Percentiles rank a stretch among this genome's conserved stretches.
These are phyloP conservation scores for Mastacembelus armatus DNA, from an alignment of 2,797 vertebrate species.

Conservation along the genomic window DNA sequence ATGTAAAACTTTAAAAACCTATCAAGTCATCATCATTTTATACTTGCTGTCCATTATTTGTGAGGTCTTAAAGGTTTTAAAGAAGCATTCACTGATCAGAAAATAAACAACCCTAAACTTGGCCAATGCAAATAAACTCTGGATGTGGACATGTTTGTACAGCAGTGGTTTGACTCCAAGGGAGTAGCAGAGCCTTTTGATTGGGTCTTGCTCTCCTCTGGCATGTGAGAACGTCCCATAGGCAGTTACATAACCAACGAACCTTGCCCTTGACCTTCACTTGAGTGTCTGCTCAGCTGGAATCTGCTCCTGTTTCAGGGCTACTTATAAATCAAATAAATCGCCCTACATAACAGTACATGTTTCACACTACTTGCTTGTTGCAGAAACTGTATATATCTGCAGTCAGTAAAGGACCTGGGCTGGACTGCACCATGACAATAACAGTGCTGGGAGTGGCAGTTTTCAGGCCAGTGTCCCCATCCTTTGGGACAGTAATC, in stretches of 20 bases:
- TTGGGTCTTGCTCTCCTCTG: slow-evolving; percentile 55
- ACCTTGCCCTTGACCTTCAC: slow-evolving; percentile 60
- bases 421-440: slow-evolving; percentile 59
- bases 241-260: slow-evolving; percentile 72
- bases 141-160: slow-evolving; percentile 70
- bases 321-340: slow-evolving; percentile 47
- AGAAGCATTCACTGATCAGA: slow-evolving; percentile 41
- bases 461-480: slow-evolving; percentile 68
- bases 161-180: slow-evolving; percentile 65
- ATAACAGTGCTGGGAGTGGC: slow-evolving; percentile 76
- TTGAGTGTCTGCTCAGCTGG: slow-evolving; percentile 44
- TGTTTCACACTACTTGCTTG: slow-evolving; percentile 15
- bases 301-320: slow-evolving; percentile 45
- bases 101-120: slow-evolving; percentile 72
- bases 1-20: too few relatives aligned
- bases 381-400: slow-evolving; percentile 53
- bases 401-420: slow-evolving; percentile 35
- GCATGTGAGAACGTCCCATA: slow-evolving; percentile 65
- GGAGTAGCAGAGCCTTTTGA: slow-evolving; percentile 47
- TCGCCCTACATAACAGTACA: slow-evolving; percentile 9
- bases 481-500: slow-evolving; percentile 79
- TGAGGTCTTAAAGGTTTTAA: slow-evolving; percentile 25
- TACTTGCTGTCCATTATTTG: slow-evolving; percentile 27
- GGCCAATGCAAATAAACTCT: slow-evolving; percentile 72
- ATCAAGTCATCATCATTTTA: slow-evolving; percentile 6